A percentile compares a stretch with the other conserved stretches of the same genome.
phyloP scores from a whole-genome alignment of 2,797 vertebrate species.

The Anabas testudineus region DNA sequence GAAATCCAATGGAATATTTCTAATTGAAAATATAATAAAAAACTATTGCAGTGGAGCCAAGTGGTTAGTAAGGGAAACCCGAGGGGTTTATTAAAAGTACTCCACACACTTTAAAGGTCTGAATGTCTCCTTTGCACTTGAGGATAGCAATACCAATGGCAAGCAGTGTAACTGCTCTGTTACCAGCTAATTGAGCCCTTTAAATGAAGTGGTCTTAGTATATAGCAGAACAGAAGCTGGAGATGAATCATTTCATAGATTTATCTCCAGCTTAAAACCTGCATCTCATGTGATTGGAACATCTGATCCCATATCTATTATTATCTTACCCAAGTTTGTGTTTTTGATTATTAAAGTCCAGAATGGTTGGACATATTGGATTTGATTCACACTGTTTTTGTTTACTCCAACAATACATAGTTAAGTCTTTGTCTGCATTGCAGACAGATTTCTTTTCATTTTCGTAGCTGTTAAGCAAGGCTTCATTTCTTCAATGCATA shows the following conservation, averaged over 20 bases:
- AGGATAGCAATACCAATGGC: conserved; percentile 24
- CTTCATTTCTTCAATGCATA: conserved; percentile 1
- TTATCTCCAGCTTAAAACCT: background rate
- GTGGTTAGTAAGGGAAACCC: conserved; percentile 49
- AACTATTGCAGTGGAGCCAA: conserved; percentile 49
- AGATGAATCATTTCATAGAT: conserved; percentile 18
- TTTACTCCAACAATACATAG: background rate
- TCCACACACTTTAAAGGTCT: conserved; percentile 48
- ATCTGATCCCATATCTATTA: background rate
- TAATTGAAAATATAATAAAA: conserved; percentile 73
- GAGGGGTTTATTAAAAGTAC: conserved; percentile 66
- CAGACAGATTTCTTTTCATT: background rate
- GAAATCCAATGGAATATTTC: conserved; percentile 64
- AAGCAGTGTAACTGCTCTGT: conserved; percentile 17
- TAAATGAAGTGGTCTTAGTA: conserved; percentile 31
- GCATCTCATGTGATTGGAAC: too few species aligned
- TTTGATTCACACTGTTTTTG: too few species aligned
- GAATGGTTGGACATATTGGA: too few species aligned
- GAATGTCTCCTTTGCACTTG: conserved; percentile 43
- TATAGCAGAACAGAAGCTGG: conserved; percentile 41
- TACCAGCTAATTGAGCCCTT: conserved; percentile 52
- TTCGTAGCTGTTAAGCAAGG: background rate
- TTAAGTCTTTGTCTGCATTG: background rate
- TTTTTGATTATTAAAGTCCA: background rate
- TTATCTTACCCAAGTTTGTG: background rate